phyloP scores from a whole-genome alignment of 2,797 vertebrate genomes.

The Ceryle rudis region DNA sequence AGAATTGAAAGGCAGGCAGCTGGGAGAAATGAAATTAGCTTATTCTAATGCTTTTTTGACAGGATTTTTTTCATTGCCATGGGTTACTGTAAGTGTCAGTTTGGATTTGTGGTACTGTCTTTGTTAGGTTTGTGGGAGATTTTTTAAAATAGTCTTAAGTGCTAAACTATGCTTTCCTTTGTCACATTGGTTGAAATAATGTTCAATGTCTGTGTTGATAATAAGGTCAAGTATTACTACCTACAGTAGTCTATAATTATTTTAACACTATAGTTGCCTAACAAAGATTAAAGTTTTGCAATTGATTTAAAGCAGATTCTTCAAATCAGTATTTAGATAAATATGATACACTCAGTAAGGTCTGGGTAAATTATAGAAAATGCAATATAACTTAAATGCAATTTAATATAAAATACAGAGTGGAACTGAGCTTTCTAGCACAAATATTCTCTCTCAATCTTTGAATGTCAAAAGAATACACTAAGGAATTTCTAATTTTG shows the following conservation, averaged over 20 bases:
- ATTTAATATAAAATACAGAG: conserved; percentile 44
- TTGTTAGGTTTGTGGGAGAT: conserved; percentile 63
- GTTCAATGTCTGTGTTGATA: conserved; percentile 21
- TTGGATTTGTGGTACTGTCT: conserved; percentile 74
- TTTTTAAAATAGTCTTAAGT: conserved; percentile 53
- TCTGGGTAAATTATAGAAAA: conserved; percentile 38
- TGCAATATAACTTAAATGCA: conserved; percentile 27
- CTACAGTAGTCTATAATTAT: conserved; percentile 60
- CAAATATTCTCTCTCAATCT: conserved; percentile 51
- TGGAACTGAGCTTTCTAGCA: conserved; percentile 59
- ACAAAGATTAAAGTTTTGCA: conserved; percentile 56
- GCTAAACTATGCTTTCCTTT: conserved; percentile 47
- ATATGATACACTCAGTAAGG: background rate
- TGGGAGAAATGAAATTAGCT: conserved; percentile 81
- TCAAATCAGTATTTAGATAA: conserved; percentile 44
- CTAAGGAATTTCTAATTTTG: conserved; percentile 72
- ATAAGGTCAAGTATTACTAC: conserved; percentile 51
- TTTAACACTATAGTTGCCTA: conserved; percentile 56
- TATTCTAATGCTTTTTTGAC: conserved; percentile 76
- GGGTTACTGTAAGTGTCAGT: conserved; percentile 71
- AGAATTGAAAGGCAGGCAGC: conserved; percentile 80
- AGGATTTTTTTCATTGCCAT: conserved; percentile 68
- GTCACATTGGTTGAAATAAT: conserved; percentile 46
- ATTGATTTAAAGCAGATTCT: conserved; percentile 46
- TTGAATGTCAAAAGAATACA: conserved; percentile 75